A percentile compares a stretch with the other conserved stretches of the same genome.
phyloP scores from a whole-genome alignment of 1,140 invertebrate species.

The Drosophila tropicalis region DNA sequence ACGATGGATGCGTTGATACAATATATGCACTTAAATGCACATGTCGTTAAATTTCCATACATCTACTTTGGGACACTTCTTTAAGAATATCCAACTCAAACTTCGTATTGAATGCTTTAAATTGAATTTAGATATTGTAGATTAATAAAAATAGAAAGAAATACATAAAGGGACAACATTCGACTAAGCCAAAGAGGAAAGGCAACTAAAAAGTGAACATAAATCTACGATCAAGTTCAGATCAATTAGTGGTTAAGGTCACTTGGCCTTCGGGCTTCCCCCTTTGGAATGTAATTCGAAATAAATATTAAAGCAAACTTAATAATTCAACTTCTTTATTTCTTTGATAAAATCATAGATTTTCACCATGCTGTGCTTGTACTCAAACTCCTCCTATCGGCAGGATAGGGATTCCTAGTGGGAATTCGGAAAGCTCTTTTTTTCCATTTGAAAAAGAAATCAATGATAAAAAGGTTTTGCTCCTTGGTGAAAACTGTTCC shows the following conservation, averaged over 20 bases:
- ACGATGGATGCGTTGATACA: neutral
- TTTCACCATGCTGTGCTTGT: neutral
- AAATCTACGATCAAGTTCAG: no score
- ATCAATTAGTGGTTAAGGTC: no score
- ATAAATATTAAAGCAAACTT: neutral
- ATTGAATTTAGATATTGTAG: no score
- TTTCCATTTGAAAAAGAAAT: neutral
- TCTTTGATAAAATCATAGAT: neutral
- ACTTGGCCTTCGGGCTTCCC: neutral
- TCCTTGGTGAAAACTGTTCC: constrained; percentile 28
- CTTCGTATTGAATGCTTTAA: no score
- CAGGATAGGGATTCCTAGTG: neutral
- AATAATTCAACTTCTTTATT: neutral
- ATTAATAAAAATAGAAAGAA: no score
- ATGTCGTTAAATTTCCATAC: no score
- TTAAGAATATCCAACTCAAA: no score
- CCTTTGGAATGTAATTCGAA: neutral
- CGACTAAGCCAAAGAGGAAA: no score
- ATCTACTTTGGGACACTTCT: no score
- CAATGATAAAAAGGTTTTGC: neutral
- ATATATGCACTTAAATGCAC: neutral
- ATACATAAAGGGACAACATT: no score
- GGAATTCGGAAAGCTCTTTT: neutral
- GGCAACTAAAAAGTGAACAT: no score
- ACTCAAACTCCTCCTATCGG: neutral